phyloP scores from a whole-genome alignment of 1,140 invertebrate species.

The Brachionus plicatilis region DNA sequence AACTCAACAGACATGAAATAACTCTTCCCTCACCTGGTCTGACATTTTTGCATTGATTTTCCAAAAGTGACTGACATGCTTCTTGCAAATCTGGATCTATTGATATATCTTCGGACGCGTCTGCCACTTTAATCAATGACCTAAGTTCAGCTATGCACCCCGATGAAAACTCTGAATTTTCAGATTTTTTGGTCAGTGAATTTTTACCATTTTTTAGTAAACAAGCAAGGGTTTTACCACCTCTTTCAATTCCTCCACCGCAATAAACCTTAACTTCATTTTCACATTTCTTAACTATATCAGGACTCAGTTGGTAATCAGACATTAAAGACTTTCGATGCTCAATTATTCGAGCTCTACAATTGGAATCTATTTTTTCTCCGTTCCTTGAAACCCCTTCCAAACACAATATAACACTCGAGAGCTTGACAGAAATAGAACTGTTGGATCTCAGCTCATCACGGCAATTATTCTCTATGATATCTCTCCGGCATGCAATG shows the following conservation, averaged over 20 bases:
- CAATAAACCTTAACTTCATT: slow-evolving; percentile 67
- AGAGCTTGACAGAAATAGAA: neutral
- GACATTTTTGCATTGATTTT: slow-evolving; percentile 53
- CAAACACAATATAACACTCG: slow-evolving; percentile 18
- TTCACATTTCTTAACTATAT: slow-evolving; percentile 70
- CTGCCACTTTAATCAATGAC: neutral
- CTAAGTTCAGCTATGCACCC: neutral
- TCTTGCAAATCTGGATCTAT: slow-evolving; percentile 79
- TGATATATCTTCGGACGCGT: slow-evolving; percentile 74
- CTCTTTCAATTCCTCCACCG: slow-evolving; percentile 39
- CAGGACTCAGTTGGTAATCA: slow-evolving; percentile 83
- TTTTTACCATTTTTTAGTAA: neutral
- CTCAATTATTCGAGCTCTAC: slow-evolving; percentile 74
- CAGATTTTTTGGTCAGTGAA: slow-evolving; percentile 26
- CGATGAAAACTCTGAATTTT: slow-evolving; percentile 41
- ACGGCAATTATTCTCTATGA: slow-evolving; percentile 5
- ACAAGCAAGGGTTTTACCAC: slow-evolving; percentile 8
- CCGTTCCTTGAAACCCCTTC: neutral
- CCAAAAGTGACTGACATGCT: slow-evolving; percentile 75
- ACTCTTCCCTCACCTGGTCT: slow-evolving; percentile 61
- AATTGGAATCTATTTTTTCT: slow-evolving; percentile 64
- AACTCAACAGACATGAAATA: slow-evolving; percentile 86
- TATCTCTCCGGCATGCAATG: neutral
- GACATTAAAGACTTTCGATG: slow-evolving; percentile 83
- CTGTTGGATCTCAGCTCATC: neutral